Conservation (phyloP, 1,140 invertebrate species). For the Solen grandis region DNA sequence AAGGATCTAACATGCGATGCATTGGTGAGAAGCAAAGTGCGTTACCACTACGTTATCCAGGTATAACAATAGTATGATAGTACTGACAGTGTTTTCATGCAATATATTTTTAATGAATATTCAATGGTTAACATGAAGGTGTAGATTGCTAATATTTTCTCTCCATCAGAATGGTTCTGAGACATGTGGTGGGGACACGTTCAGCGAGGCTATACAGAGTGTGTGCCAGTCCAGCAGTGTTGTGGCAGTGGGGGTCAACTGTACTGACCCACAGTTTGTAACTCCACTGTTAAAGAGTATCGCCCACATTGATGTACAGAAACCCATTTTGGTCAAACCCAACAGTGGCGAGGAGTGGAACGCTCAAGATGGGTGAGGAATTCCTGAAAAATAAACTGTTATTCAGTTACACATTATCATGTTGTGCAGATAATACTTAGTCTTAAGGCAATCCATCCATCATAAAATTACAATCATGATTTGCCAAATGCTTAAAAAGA, state of each 20-base stretch:
- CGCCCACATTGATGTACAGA: constrained; percentile 36
- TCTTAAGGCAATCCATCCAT: too few species aligned
- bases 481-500: too few species aligned
- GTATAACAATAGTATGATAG: too few species aligned
- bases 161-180: constrained; percentile 73
- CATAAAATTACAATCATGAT: too few species aligned
- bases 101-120: too few species aligned
- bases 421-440: too few species aligned
- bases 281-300: constrained; percentile 81
- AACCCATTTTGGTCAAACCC: constrained; percentile 86
- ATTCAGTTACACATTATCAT: too few species aligned
- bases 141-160: not conserved
- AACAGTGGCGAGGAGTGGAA: constrained; percentile 88
- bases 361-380: constrained; percentile 82
- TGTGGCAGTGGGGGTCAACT: constrained; percentile 93
- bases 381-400: not conserved
- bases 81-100: too few species aligned
- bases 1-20: too few species aligned
- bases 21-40: too few species aligned
- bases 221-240: constrained; percentile 85
- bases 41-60: too few species aligned
- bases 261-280: constrained; percentile 86
- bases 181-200: constrained; percentile 85
- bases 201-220: constrained; percentile 84
- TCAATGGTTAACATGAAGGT: too few species aligned